A percentile compares a stretch with the other conserved stretches of the same genome.
Conservation (phyloP, 2,888 invertebrate genomes). For the Phrixothrix hirtus region DNA sequence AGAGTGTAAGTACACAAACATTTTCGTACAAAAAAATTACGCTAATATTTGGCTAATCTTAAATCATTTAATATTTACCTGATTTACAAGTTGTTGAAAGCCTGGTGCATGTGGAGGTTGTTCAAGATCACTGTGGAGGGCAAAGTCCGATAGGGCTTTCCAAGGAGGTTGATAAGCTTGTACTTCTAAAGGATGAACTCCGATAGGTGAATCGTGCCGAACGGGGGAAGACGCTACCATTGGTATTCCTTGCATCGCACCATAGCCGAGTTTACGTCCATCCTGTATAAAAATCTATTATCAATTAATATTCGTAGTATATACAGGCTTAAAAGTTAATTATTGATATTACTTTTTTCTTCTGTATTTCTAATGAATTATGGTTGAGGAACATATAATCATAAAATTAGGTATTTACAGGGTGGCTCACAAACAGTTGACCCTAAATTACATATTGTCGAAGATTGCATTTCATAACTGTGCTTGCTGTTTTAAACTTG, state of each 20-base stretch:
- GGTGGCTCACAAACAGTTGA: too few relatives aligned
- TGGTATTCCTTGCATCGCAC: conserved; percentile 95
- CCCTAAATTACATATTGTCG: too few relatives aligned
- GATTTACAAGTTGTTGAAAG: conserved; percentile 95
- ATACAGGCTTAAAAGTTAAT: neutral
- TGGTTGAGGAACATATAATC: too few relatives aligned
- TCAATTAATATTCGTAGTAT: conserved; percentile 48
- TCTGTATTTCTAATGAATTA: too few relatives aligned
- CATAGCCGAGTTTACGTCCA: conserved; percentile 91
- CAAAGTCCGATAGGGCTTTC: conserved; percentile 96
- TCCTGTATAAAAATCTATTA: conserved; percentile 72
- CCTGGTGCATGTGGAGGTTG: conserved; percentile 83
- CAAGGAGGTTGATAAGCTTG: conserved; percentile 95
- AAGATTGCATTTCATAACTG: too few relatives aligned
- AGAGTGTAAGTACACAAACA: too few relatives aligned
- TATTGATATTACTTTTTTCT: neutral
- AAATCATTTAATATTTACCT: too few relatives aligned
- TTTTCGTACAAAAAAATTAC: too few relatives aligned
- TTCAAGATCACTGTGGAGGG: conserved; percentile 91
- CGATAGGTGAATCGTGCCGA: conserved; percentile 84
- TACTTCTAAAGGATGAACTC: conserved; percentile 86
- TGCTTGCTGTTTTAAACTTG: too few relatives aligned
- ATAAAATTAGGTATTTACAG: too few relatives aligned
- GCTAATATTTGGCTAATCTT: too few relatives aligned
- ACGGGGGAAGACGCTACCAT: conserved; percentile 96